Evolutionary conservation across 2,888 invertebrate species (phyloP).

Genomic region (Gastrophysa polygoni): DNA sequence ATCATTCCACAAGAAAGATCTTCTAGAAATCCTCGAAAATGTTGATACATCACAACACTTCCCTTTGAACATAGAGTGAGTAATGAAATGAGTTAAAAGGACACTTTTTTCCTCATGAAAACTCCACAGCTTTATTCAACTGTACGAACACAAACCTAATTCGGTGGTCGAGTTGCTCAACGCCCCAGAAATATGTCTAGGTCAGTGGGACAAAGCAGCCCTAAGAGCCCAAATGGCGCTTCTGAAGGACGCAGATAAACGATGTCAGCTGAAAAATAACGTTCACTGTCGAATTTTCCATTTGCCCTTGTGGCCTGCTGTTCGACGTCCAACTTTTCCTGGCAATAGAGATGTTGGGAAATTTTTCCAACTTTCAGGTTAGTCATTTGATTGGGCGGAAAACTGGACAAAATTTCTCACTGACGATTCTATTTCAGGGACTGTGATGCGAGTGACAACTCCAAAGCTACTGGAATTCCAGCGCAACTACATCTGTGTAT

Average conservation of each 20-base stretch:
- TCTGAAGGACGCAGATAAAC: slow-evolving; percentile 53
- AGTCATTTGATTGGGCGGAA: no score
- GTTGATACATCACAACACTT: slow-evolving; percentile 67
- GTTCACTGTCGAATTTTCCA: slow-evolving; percentile 71
- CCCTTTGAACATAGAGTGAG: slow-evolving; percentile 72
- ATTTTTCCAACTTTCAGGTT: slow-evolving; percentile 76
- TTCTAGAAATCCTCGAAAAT: slow-evolving; percentile 67
- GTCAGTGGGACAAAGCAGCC: slow-evolving; percentile 68
- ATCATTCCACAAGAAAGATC: slow-evolving; percentile 66
- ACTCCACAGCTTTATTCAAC: slow-evolving; percentile 68
- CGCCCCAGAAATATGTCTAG: slow-evolving; percentile 67
- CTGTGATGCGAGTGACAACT: slow-evolving; percentile 76
- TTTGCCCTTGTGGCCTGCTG: slow-evolving; percentile 72
- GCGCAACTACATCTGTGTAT: slow-evolving; percentile 74
- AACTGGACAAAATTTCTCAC: background rate
- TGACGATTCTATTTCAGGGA: slow-evolving; percentile 63
- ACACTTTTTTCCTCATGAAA: background rate
- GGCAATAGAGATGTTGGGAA: slow-evolving; percentile 72
- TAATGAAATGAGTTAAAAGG: no score
- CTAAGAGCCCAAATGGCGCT: slow-evolving; percentile 66
- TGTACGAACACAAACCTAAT: slow-evolving; percentile 72
- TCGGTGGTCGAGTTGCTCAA: slow-evolving; percentile 71
- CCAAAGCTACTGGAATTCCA: slow-evolving; percentile 78
- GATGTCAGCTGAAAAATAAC: slow-evolving; percentile 62
- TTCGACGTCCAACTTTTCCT: slow-evolving; percentile 70